phyloP scores from a whole-genome alignment of 2,797 vertebrate genomes.

The Typhlichthys eigenmanni region DNA sequence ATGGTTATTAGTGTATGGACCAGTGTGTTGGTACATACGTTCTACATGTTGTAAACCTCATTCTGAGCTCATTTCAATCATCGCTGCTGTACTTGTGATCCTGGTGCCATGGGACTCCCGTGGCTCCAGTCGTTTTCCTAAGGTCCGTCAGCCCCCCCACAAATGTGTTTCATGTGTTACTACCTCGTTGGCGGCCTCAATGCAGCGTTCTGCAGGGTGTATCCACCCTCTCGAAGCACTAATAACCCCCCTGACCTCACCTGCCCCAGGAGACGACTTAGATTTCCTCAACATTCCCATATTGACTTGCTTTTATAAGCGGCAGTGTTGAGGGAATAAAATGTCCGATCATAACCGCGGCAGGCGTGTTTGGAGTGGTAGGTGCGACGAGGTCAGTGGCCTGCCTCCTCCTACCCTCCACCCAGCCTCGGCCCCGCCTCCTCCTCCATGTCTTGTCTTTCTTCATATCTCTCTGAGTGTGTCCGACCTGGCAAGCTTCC shows the following conservation, averaged over 20 bases:
- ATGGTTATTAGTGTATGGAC: constrained; percentile 23
- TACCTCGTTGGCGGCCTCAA: constrained; percentile 53
- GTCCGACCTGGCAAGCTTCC: constrained; percentile 88
- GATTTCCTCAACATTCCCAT: constrained; percentile 53
- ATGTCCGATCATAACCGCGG: constrained; percentile 62
- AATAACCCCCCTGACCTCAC: constrained; percentile 48
- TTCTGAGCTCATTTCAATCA: constrained; percentile 61
- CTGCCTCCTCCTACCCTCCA: constrained; percentile 47
- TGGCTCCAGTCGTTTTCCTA: constrained; percentile 47
- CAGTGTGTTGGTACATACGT: background rate
- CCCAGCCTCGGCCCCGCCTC: constrained; percentile 53
- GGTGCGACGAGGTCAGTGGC: constrained; percentile 44
- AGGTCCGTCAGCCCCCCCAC: constrained; percentile 53
- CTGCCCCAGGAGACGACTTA: constrained; percentile 58
- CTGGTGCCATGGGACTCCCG: constrained; percentile 50
- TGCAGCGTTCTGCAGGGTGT: constrained; percentile 54
- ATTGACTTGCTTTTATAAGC: no score
- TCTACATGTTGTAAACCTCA: constrained; percentile 56
- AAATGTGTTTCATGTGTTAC: constrained; percentile 31
- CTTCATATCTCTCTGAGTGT: constrained; percentile 80
- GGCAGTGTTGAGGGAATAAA: constrained; percentile 59
- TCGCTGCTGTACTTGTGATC: constrained; percentile 48
- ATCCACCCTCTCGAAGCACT: constrained; percentile 51
- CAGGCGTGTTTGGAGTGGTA: constrained; percentile 62
- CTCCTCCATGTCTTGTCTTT: constrained; percentile 74